Conservation (phyloP, 2,113 vertebrate genomes). For the Australoheros scitulus region DNA sequence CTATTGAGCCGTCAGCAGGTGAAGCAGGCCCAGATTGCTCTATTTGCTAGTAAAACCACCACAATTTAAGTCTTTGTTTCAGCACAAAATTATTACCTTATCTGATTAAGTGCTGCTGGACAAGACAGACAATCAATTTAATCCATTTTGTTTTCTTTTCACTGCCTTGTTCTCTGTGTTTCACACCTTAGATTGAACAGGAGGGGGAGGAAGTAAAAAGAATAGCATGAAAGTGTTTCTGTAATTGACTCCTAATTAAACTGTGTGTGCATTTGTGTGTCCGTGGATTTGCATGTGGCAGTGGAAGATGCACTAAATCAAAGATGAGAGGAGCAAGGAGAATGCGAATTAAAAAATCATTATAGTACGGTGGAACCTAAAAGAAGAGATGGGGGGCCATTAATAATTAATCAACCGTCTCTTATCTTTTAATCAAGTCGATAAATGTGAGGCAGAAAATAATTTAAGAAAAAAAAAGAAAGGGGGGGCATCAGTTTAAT, state of each 20-base stretch:
- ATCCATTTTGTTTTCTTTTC: conserved; percentile 27
- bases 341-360: conserved; percentile 26
- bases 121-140: conserved; percentile 44
- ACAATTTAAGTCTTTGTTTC: background rate
- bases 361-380: conserved; percentile 19
- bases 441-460: conserved; percentile 57
- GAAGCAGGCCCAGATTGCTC: background rate
- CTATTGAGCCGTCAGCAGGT: background rate
- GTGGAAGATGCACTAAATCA: conserved; percentile 32
- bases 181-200: conserved; percentile 11
- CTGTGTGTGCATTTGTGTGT: conserved; percentile 21
- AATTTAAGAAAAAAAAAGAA: conserved; percentile 37
- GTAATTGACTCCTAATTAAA: conserved; percentile 66
- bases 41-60: background rate
- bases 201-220: conserved; percentile 14
- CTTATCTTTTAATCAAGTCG: conserved; percentile 73
- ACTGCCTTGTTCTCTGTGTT: conserved; percentile 16
- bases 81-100: background rate
- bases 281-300: conserved; percentile 25
- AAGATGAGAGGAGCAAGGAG: conserved; percentile 38
- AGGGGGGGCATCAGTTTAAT: conserved; percentile 23
- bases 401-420: conserved; percentile 67
- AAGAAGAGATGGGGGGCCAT: conserved; percentile 48
- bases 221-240: conserved; percentile 46
- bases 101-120: conserved; percentile 17